These are phyloP conservation scores for Bufotes viridis DNA, from an alignment of 2,797 vertebrate genomes.

Conservation along the genomic window DNA sequence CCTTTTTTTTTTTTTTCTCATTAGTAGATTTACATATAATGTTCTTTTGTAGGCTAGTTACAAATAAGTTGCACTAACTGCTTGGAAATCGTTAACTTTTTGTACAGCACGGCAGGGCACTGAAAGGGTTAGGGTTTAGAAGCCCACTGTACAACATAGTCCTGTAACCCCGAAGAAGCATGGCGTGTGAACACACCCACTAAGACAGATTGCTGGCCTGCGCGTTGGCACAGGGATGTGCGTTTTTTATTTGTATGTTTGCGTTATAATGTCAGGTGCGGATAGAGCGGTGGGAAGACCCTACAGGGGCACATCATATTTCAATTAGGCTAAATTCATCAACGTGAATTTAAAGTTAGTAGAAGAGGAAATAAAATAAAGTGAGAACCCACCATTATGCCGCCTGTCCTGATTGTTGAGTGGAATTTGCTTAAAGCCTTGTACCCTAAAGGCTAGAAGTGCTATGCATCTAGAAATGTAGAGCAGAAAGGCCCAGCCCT, in stretches of 20 bases:
- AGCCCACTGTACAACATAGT: not conserved
- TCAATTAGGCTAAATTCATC: not conserved
- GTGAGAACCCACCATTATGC: not conserved
- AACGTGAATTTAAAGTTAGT: not conserved
- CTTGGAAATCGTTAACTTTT: conserved; percentile 18
- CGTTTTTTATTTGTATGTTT: not conserved
- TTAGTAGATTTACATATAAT: not conserved
- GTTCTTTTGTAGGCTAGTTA: not conserved
- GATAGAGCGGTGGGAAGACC: not conserved
- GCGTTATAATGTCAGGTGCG: not conserved
- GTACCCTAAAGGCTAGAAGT: not conserved
- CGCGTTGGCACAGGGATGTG: not conserved
- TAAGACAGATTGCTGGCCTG: not conserved
- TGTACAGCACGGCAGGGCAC: not conserved
- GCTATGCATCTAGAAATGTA: not conserved
- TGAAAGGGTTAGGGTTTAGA: not conserved
- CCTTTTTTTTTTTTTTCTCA: not conserved
- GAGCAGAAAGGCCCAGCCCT: not conserved
- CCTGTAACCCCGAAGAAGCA: not conserved
- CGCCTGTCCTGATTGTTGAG: not conserved
- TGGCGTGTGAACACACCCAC: conserved; percentile 38
- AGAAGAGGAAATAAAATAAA: not conserved
- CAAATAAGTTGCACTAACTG: conserved; percentile 4
- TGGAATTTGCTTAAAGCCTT: not conserved
- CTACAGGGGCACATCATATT: not conserved